Evolutionary conservation across 2,113 vertebrate genomes (phyloP).

Genomic region (Paramormyrops kingsleyae): DNA sequence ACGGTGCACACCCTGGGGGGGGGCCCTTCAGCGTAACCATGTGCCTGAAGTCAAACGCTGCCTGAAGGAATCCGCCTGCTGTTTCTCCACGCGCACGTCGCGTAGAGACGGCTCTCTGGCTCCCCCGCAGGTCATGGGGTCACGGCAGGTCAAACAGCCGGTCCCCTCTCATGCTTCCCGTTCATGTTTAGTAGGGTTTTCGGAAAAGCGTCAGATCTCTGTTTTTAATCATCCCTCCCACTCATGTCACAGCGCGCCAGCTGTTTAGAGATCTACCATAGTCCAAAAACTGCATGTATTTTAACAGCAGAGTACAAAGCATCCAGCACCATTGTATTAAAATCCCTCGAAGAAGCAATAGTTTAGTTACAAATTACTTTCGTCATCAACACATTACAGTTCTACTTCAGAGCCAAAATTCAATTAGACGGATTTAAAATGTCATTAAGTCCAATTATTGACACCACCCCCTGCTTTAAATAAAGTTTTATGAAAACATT

Average conservation of each 20-base stretch:
- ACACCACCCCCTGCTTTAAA: neutral
- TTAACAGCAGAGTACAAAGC: neutral
- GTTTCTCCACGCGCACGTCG: neutral
- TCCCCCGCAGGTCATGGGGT: neutral
- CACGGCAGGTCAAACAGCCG: neutral
- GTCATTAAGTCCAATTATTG: neutral
- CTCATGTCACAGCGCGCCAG: neutral
- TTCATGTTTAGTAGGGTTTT: neutral
- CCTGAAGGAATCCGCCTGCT: neutral
- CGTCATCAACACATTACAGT: neutral
- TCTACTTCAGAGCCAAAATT: neutral
- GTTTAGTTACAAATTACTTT: neutral
- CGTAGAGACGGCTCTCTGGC: neutral
- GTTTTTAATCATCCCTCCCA: neutral
- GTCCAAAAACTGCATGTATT: neutral
- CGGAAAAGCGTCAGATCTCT: neutral
- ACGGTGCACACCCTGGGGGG: neutral
- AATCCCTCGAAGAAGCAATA: neutral
- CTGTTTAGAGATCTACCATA: neutral
- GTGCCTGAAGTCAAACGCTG: neutral
- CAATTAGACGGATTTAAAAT: neutral
- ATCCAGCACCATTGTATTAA: neutral
- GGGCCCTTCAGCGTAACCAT: neutral
- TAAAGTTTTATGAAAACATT: neutral
- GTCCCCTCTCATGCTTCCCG: neutral